Conservation (phyloP, 1,140 invertebrate genomes). For the Catajapyx aquilonaris region DNA sequence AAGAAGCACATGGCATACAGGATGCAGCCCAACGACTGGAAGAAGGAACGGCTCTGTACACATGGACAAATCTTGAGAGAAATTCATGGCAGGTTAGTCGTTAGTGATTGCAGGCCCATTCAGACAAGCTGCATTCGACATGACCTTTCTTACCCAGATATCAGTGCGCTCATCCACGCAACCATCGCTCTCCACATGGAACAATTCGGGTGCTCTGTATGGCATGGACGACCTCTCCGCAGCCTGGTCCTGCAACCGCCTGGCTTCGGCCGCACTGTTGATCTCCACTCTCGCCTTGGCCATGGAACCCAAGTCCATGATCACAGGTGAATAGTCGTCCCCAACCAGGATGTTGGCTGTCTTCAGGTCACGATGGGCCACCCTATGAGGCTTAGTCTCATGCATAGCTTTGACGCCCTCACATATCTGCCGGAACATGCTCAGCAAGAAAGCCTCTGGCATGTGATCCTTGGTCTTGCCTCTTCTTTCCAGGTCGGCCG, state of each 20-base stretch:
- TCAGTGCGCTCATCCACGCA: slow-evolving; percentile 66
- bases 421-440: slow-evolving; percentile 50
- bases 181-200: slow-evolving; percentile 59
- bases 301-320: slow-evolving; percentile 71
- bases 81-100: too few relatives aligned
- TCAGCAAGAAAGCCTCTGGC: slow-evolving; percentile 36
- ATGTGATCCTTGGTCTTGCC: slow-evolving; percentile 35
- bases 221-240: slow-evolving; percentile 70
- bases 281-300: slow-evolving; percentile 50
- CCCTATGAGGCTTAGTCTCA: slow-evolving; percentile 41
- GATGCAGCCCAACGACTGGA: slow-evolving; percentile 65
- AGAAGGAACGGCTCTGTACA: too few relatives aligned
- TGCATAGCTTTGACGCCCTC: slow-evolving; percentile 55
- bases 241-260: slow-evolving; percentile 53
- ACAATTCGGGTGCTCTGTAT: slow-evolving; percentile 69
- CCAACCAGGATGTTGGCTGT: slow-evolving; percentile 59
- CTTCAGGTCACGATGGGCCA: slow-evolving; percentile 68
- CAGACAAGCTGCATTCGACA: slow-evolving; percentile 4
- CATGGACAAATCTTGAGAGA: too few relatives aligned
- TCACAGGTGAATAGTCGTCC: slow-evolving; percentile 43
- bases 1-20: slow-evolving; percentile 69
- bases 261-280: slow-evolving; percentile 44
- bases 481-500: slow-evolving; percentile 39
- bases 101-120: too few relatives aligned
- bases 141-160: slow-evolving; percentile 46